Evolutionary conservation across 1,140 invertebrate genomes (phyloP), one percentile per base, ranked within the genome.

Genomic region (Lucilia sericata): DNA sequence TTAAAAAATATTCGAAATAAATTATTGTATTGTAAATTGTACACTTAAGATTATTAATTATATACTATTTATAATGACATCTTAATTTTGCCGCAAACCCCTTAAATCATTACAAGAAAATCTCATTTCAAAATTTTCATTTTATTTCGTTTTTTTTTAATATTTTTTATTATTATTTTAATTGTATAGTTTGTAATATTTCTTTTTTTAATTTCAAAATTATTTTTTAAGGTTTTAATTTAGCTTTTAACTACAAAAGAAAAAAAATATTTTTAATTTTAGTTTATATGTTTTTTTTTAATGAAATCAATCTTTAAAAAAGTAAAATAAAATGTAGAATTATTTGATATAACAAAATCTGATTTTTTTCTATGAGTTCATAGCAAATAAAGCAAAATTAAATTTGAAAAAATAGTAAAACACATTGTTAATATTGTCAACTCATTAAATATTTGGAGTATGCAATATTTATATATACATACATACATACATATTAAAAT

Each of bases 101-200:
- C 25, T 30, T 30, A 30, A 21, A 21, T 51, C 5, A 78, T 47
- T 13, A 36, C 12, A 76, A 36, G 7, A 47, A 78, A 80, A 80
- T 80, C 76, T 80, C 76, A 80, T 80, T 80, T 80, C 47, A 36
- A 80, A 49, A 51, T 80, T 49, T 47, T 19, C 8, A 60, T 60
- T 60, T 17, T n/a, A 60, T n/a, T 17, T 60, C 55, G 2, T 60
- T 60, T n/a, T 12, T 17, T n/a, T 70, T 21, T 9, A 70, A 70
- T 70, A 2, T 19, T 70, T 25, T 70, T 25, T n/a, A 25, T 10
- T 8, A 21, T 21, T 21, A 21, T 70, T 70, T 70, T 21, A 70
- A 25, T n/a, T 70, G 65, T 70, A 70, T 70, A 70, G 65, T 70
- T 70, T 70, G 65, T 70, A 70, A 70, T 19, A 70, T 25, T 10